Conservation (phyloP, 2,113 vertebrate species). For the Solenodon paradoxus region DNA sequence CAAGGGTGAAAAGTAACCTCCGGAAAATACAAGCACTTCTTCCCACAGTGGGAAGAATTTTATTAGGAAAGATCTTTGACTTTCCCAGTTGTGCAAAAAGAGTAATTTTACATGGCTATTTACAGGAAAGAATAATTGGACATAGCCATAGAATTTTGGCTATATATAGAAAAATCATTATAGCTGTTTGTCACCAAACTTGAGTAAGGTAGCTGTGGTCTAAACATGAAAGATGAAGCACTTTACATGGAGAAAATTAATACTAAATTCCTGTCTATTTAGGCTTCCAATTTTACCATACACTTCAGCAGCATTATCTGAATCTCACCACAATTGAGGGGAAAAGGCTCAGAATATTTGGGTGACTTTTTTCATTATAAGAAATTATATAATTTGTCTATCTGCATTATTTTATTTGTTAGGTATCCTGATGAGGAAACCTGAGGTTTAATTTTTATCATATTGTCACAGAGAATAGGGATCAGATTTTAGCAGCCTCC, state of each 20-base stretch:
- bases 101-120: neutral
- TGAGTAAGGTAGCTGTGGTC: neutral
- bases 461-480: neutral
- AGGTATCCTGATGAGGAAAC: neutral
- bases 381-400: neutral
- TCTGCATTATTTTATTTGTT: neutral
- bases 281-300: neutral
- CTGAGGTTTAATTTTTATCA: slow-evolving; percentile 38
- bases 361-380: neutral
- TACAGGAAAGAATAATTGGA: neutral
- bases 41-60: neutral
- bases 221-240: neutral
- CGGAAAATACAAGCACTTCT: neutral
- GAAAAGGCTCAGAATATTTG: neutral
- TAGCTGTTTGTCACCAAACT: neutral
- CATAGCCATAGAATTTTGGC: neutral
- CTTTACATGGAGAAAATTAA: neutral
- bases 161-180: neutral
- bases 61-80: neutral
- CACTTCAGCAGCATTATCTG: neutral
- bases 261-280: neutral
- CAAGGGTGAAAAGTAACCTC: neutral
- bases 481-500: slow-evolving; percentile 26
- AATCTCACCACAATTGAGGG: neutral
- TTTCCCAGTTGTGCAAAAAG: neutral